Evolutionary conservation across 2,113 vertebrate genomes (phyloP).

Genomic region (Anoplopoma fimbria): DNA sequence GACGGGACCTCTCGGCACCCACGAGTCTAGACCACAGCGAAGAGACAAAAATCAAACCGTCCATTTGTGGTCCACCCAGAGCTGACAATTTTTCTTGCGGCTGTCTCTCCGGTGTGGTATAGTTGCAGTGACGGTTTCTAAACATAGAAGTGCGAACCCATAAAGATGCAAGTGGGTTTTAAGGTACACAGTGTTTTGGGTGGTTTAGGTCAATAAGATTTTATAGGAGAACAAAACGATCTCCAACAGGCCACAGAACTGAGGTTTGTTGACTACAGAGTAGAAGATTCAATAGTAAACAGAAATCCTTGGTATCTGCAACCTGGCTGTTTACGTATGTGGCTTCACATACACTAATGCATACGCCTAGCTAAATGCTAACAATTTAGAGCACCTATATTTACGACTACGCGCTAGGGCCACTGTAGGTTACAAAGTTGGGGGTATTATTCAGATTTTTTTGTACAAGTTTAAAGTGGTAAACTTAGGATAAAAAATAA

Average conservation of each 20-base stretch:
- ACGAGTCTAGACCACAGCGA: constrained; percentile 30
- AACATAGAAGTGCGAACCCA: constrained; percentile 54
- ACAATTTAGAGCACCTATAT: background rate
- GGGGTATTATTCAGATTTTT: too few species aligned
- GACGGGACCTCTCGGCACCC: background rate
- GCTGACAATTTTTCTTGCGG: constrained; percentile 43
- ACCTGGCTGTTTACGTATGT: background rate
- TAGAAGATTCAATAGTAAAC: background rate
- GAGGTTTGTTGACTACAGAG: background rate
- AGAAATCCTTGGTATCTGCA: background rate
- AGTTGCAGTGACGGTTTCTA: constrained; percentile 42
- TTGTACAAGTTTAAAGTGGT: too few species aligned
- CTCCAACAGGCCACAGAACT: background rate
- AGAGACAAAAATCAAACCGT: constrained; percentile 36
- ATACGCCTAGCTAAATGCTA: background rate
- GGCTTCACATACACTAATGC: background rate
- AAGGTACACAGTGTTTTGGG: background rate
- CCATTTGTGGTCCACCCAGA: constrained; percentile 58
- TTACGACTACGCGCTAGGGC: too few species aligned
- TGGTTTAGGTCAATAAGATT: constrained; percentile 2
- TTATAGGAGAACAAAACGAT: constrained; percentile 17
- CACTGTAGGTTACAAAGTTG: too few species aligned
- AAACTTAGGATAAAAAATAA: too few species aligned
- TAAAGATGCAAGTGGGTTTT: constrained; percentile 27
- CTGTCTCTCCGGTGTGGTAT: constrained; percentile 36